Evolutionary conservation across 1,140 invertebrate genomes (phyloP).

Genomic region (Zophobas atratus): DNA sequence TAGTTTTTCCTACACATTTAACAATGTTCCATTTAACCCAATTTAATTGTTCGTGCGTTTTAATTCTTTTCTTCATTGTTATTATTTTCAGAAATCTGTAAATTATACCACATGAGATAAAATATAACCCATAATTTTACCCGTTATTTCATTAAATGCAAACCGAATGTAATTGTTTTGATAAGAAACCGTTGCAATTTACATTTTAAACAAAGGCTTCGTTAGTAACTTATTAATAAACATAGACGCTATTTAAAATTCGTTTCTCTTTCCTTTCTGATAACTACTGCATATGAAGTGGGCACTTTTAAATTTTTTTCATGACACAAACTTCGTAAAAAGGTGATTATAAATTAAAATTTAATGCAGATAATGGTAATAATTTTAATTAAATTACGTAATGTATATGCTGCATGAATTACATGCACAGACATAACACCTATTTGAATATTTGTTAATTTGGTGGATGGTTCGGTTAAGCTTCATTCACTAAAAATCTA

Average conservation of each 20-base stretch:
- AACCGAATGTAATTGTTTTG: constrained; percentile 6
- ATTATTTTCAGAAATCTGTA: constrained; percentile 8
- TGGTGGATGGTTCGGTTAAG: no score
- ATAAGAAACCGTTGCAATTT: constrained; percentile 33
- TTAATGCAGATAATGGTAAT: no score
- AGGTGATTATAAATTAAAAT: no score
- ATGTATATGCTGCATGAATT: no score
- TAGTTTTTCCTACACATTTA: no score
- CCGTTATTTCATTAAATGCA: constrained; percentile 4
- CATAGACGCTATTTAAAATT: not conserved
- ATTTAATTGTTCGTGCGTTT: not conserved
- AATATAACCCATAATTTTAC: not conserved
- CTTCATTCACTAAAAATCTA: no score
- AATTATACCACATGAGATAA: constrained; percentile 4
- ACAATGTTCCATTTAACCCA: not conserved
- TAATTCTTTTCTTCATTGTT: not conserved
- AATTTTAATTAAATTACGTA: no score
- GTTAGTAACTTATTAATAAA: constrained; percentile 1
- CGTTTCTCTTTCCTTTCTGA: not conserved
- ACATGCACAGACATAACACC: no score
- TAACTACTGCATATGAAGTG: no score
- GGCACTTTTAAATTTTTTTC: no score
- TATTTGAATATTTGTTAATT: no score
- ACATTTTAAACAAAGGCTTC: constrained; percentile 35
- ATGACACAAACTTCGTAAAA: no score